Conservation (phyloP, 2,797 vertebrate species). For the Pseudocheirus occidentalis region DNA sequence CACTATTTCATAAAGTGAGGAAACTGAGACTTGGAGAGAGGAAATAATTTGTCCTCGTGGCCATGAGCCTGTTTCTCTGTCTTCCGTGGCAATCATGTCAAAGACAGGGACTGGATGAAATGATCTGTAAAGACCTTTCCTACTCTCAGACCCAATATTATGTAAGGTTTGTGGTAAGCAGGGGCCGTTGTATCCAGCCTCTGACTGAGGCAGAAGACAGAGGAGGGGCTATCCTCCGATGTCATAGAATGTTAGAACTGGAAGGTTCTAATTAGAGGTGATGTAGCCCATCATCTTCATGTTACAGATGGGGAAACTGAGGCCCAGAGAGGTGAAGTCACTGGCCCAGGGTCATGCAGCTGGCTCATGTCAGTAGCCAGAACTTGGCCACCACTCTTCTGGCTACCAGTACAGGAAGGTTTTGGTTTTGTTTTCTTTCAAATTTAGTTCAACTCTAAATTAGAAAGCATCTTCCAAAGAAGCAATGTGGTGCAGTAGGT, state of each 20-base stretch:
- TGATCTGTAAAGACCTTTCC: neutral
- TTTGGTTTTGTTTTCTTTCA: neutral
- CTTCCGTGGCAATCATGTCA: neutral
- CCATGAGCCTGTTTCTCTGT: neutral
- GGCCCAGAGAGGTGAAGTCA: neutral
- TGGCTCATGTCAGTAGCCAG: neutral
- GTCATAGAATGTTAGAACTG: neutral
- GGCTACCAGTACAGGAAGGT: neutral
- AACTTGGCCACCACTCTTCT: neutral
- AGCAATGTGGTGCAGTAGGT: neutral
- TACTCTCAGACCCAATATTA: neutral
- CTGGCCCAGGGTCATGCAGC: neutral
- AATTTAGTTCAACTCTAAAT: neutral
- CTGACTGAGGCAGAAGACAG: neutral
- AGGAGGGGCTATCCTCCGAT: neutral
- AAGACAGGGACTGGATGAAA: neutral
- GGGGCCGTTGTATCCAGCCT: neutral
- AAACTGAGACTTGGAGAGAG: neutral
- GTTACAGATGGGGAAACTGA: neutral
- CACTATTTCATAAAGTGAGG: neutral
- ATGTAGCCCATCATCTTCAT: neutral
- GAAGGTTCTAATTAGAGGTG: neutral
- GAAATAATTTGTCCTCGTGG: neutral
- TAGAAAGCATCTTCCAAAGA: neutral
- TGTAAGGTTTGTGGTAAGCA: neutral